Evolutionary conservation across 2,113 vertebrate genomes (phyloP), one percentile per base, ranked within the genome.

Genomic region (Carollia perspicillata): DNA sequence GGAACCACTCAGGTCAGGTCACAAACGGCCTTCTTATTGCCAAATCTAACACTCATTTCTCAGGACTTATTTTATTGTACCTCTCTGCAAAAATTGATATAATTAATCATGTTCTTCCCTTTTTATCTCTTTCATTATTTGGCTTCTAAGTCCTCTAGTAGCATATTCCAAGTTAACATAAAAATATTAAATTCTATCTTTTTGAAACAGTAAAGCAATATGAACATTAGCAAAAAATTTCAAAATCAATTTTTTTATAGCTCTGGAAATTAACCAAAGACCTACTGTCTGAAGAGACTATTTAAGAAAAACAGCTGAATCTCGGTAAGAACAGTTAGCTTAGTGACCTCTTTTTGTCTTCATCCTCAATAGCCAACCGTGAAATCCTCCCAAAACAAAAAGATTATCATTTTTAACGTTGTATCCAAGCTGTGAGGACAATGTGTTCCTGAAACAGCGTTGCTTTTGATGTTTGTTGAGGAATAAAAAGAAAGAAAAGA

Each of bases 371-470:
- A 87, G 81, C 6, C 53, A 72, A 86, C 18, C 13, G 2, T n/a
- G 47, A 90, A 90, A 20, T 51, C 87, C 44, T 88, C 37, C 55
- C 16, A 58, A 49, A 16, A 58, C 55, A 58, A 44, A 33, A 37
- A 3, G 7, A 44, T 66, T 86, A 6, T 90, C 40, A 84, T 63
- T 84, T 95, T 86, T 44, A 80, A 88, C 42, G 88, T 91, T 81
- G 42, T 94, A 80, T 75, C 10, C 58, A 89, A 96, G 49, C 72
- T 58, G 42, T 18, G 22, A 89, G 42, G 90, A 95, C 49, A 74
- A 26, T 26, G 53, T 78, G 47, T n/a, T 18, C 18, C 28, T 49
- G 44, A 10, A 89, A 93, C n/a, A 47, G 30, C 44, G n/a, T 51
- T 93, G 53, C 44, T 79, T 94, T 94, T 79, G 53, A 49, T 33